phyloP scores from a whole-genome alignment of 2,113 vertebrate species.

The Phalacrocorax carbo region DNA sequence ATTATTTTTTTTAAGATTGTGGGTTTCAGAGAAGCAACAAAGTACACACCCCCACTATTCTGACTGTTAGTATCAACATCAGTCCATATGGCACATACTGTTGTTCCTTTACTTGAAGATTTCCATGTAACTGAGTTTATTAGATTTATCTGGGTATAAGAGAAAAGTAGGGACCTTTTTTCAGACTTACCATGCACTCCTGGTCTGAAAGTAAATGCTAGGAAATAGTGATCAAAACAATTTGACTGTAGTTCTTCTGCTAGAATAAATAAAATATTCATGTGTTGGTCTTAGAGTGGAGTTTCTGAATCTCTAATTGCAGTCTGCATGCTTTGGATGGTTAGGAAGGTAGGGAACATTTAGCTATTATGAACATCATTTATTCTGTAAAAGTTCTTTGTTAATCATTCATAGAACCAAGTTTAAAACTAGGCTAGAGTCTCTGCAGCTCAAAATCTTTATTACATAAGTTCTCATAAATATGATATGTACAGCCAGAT shows the following conservation, averaged over 20 bases:
- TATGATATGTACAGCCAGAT: not conserved
- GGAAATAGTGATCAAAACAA: not conserved
- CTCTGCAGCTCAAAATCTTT: not conserved
- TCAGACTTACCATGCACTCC: not conserved
- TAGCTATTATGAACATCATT: not conserved
- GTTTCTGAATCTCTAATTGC: slow-evolving; percentile 16
- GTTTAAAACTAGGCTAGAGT: slow-evolving; percentile 45
- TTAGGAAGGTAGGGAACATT: slow-evolving; percentile 37
- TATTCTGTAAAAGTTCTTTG: slow-evolving; percentile 48
- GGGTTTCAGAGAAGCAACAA: not conserved
- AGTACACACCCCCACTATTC: not conserved
- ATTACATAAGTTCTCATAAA: slow-evolving; percentile 43
- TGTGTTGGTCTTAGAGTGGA: not conserved
- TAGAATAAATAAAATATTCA: slow-evolving; percentile 18
- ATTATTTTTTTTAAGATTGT: not conserved
- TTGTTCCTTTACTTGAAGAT: not conserved
- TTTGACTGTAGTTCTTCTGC: not conserved
- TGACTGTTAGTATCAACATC: not conserved
- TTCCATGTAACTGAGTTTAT: not conserved
- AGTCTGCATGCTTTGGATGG: not conserved
- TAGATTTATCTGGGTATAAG: not conserved
- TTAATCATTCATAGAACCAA: slow-evolving; percentile 55
- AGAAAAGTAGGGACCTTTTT: not conserved
- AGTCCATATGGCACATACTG: not conserved
- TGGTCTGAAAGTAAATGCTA: not conserved